Conservation (phyloP, 2,797 vertebrate species). For the Diplodus sargus region DNA sequence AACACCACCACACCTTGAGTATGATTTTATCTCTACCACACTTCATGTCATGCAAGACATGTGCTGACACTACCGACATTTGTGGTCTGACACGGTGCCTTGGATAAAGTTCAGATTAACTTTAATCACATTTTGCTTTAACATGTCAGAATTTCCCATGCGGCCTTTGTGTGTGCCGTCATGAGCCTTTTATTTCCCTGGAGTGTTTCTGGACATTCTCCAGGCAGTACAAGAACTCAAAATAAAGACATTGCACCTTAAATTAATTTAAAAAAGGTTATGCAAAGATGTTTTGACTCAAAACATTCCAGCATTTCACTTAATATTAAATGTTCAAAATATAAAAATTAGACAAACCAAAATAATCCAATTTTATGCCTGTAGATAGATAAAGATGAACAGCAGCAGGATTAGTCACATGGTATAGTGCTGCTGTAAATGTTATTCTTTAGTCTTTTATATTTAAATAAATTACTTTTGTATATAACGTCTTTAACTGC, state of each 20-base stretch:
- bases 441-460: background rate
- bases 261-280: constrained; percentile 22
- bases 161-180: constrained; percentile 4
- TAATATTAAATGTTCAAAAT: constrained; percentile 15
- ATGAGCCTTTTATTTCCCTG: constrained; percentile 40
- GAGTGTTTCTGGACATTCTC: constrained; percentile 34
- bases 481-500: background rate
- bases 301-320: constrained; percentile 21
- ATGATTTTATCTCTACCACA: background rate
- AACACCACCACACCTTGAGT: background rate
- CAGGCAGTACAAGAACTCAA: constrained; percentile 16
- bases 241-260: constrained; percentile 26
- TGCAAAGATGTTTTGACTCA: constrained; percentile 29
- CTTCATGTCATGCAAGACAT: background rate
- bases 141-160: constrained; percentile 24
- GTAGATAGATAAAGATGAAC: background rate
- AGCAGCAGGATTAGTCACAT: background rate
- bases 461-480: background rate
- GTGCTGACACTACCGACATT: constrained; percentile 10
- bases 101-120: constrained; percentile 4
- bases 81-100: background rate
- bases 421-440: background rate
- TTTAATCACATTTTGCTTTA: constrained; percentile 21
- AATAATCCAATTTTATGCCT: background rate
- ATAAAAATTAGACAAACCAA: background rate